phyloP scores from a whole-genome alignment of 30 jellyfish, hydroid and myxozoan species.

The Calvadosia cruxmelitensis region DNA sequence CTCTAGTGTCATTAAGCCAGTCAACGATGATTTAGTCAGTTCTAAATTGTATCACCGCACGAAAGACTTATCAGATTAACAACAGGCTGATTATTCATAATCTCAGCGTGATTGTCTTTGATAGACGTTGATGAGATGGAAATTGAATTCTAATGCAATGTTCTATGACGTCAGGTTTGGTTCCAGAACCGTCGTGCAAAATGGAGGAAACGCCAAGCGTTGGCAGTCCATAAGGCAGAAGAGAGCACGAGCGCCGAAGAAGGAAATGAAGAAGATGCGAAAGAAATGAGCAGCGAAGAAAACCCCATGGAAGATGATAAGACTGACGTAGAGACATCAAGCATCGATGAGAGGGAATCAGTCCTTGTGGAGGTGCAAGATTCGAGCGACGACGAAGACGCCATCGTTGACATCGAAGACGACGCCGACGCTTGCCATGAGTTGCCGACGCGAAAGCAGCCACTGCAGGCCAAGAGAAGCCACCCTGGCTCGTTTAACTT shows the following conservation, averaged over 20 bases:
- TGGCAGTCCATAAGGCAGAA: background rate
- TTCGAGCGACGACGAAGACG: background rate
- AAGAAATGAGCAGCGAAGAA: background rate
- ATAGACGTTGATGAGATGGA: too few relatives aligned
- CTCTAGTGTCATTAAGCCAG: too few relatives aligned
- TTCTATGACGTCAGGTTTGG: too few relatives aligned
- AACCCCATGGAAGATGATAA: background rate
- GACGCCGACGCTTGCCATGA: background rate
- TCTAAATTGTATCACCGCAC: too few relatives aligned
- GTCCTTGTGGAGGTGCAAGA: background rate
- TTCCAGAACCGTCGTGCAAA: constrained; percentile 83
- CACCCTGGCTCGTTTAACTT: background rate
- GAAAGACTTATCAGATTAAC: too few relatives aligned
- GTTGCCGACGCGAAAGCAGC: background rate
- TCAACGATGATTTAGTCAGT: too few relatives aligned
- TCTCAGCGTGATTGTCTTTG: too few relatives aligned
- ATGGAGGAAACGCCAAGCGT: constrained; percentile 45
- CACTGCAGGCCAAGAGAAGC: background rate
- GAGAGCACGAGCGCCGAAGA: background rate
- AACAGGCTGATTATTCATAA: too few relatives aligned
- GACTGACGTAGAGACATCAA: background rate
- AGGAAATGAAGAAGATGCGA: background rate
- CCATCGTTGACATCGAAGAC: background rate
- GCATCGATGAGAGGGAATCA: background rate
- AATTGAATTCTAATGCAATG: too few relatives aligned